These are phyloP conservation scores for Phragmatobia fuliginosa DNA, from an alignment of 2,888 invertebrate genomes.

Conservation along the genomic window DNA sequence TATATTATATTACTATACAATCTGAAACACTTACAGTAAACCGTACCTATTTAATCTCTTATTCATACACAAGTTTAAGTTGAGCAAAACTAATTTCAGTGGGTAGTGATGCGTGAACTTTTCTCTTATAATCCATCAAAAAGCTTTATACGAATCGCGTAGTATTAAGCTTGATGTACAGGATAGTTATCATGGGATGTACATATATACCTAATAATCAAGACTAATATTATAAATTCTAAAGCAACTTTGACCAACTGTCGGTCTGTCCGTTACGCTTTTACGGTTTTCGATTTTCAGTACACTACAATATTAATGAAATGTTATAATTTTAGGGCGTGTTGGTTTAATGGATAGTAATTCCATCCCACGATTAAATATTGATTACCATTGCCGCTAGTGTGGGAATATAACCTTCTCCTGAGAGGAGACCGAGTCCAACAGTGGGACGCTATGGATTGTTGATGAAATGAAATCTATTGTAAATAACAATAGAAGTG, in stretches of 20 bases:
- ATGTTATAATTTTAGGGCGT: neutral
- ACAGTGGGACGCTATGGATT: too few relatives aligned
- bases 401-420: too few relatives aligned
- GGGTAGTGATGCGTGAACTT: slow-evolving; percentile 49
- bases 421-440: too few relatives aligned
- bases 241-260: too few relatives aligned
- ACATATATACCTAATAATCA: neutral
- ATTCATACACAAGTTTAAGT: slow-evolving; percentile 38
- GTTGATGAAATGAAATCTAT: neutral
- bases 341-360: too few relatives aligned
- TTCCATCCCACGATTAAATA: too few relatives aligned
- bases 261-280: too few relatives aligned
- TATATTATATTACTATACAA: slow-evolving; percentile 1
- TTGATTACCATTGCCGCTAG: too few relatives aligned
- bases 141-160: slow-evolving; percentile 33
- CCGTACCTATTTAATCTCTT: neutral
- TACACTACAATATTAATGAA: neutral
- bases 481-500: neutral
- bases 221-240: too few relatives aligned
- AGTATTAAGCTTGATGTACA: slow-evolving; percentile 25
- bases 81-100: slow-evolving; percentile 60
- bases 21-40: slow-evolving; percentile 7
- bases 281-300: too few relatives aligned
- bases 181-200: neutral
- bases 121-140: slow-evolving; percentile 63